Percentiles rank a stretch among this genome's conserved stretches.
Evolutionary conservation across 2,113 vertebrate genomes (phyloP).

Genomic region (Jaculus jaculus): DNA sequence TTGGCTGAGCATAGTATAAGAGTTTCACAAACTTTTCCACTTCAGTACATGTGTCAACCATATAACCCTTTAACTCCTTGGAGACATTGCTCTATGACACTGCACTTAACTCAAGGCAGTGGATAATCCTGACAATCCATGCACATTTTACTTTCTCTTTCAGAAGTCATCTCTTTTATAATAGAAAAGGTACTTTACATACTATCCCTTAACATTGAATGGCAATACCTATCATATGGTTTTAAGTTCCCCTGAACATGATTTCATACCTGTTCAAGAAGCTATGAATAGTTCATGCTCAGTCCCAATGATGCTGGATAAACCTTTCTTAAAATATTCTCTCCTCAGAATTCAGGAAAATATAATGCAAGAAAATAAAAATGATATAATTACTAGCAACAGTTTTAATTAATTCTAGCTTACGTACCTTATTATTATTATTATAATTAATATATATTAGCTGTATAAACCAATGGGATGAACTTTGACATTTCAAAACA

Average conservation of each 20-base stretch:
- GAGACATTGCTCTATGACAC: not conserved
- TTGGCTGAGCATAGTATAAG: constrained; percentile 5
- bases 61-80: not conserved
- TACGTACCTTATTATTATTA: constrained; percentile 33
- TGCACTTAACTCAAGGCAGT: not conserved
- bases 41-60: not conserved
- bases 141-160: constrained; percentile 26
- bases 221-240: not conserved
- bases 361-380: not conserved
- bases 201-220: not conserved
- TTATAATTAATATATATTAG: not conserved
- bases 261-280: not conserved
- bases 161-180: not conserved
- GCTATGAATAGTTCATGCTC: not conserved
- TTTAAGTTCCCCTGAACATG: not conserved
- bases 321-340: constrained; percentile 4
- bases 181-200: not conserved
- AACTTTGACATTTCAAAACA: not conserved
- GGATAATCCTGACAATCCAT: not conserved
- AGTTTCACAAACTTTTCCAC: constrained; percentile 53
- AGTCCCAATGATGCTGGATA: not conserved
- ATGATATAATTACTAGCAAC: constrained; percentile 24
- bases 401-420: constrained; percentile 48
- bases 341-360: constrained; percentile 29
- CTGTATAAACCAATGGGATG: not conserved